Percentiles rank a stretch among this genome's conserved stretches.
Evolutionary conservation across 2,888 invertebrate species (phyloP).

Genomic region (Chloroclysta siterata): DNA sequence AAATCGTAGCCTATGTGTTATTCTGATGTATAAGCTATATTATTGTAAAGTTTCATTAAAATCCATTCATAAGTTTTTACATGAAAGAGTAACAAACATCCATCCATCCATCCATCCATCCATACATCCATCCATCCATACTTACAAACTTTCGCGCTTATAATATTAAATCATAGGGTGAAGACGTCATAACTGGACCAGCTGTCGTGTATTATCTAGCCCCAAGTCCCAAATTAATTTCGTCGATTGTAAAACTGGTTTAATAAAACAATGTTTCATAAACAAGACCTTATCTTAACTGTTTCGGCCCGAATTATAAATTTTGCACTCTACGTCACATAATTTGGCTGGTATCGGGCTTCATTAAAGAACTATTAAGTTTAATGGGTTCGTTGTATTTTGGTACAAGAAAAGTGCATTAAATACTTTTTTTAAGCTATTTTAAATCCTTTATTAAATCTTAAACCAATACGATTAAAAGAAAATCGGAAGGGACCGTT

Average conservation of each 20-base stretch:
- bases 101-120: too few relatives aligned
- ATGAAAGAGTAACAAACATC: too few relatives aligned
- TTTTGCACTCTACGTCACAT: constrained; percentile 33
- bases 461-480: too few relatives aligned
- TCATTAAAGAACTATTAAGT: constrained; percentile 15
- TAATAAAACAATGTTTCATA: constrained; percentile 59
- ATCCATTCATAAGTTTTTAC: too few relatives aligned
- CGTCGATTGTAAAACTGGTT: constrained; percentile 64
- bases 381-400: constrained; percentile 8
- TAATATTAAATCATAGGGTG: too few relatives aligned
- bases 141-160: too few relatives aligned
- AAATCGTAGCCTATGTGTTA: too few relatives aligned
- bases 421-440: background rate
- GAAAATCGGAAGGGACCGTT: background rate
- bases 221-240: constrained; percentile 59
- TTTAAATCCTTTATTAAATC: too few relatives aligned
- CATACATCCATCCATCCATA: too few relatives aligned
- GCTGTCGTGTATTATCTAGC: background rate
- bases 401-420: constrained; percentile 19
- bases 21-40: too few relatives aligned
- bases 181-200: background rate
- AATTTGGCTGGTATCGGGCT: constrained; percentile 23
- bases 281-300: constrained; percentile 73
- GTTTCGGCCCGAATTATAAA: constrained; percentile 50
- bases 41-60: too few relatives aligned